phyloP scores from a whole-genome alignment of 2,113 vertebrate species.

The Toxostoma redivivum region DNA sequence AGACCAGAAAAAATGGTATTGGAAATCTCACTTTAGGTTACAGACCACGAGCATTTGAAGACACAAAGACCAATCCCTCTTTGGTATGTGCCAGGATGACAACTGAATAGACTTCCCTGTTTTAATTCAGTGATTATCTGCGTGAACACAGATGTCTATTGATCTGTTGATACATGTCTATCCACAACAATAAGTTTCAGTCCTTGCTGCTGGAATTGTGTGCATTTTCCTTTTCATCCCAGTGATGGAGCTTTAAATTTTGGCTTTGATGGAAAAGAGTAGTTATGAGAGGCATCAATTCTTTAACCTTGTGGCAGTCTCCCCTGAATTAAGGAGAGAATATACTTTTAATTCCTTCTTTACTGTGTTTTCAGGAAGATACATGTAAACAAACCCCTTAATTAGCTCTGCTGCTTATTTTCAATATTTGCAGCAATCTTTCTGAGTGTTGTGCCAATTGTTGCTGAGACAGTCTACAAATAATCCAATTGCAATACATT shows the following conservation, averaged over 20 bases:
- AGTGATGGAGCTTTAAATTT: neutral
- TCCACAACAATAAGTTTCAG: neutral
- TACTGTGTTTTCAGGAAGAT: neutral
- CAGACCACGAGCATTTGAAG: neutral
- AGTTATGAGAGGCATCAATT: neutral
- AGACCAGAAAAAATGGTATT: neutral
- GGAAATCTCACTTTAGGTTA: neutral
- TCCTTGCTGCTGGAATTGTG: neutral
- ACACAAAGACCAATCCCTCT: neutral
- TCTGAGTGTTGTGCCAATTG: slow-evolving; percentile 12
- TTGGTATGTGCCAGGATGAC: neutral
- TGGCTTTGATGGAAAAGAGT: neutral
- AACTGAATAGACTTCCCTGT: neutral
- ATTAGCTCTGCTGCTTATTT: slow-evolving; percentile 8
- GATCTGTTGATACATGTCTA: neutral
- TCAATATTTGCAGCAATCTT: neutral
- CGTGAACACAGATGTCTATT: neutral
- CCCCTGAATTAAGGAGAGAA: neutral
- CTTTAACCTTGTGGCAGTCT: neutral
- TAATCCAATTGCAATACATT: slow-evolving; percentile 40
- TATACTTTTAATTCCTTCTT: neutral
- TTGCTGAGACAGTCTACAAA: slow-evolving; percentile 18
- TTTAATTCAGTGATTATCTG: neutral
- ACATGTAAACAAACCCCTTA: neutral
- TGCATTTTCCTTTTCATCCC: neutral